These are phyloP conservation scores for Gymnothorax reevesii DNA, from an alignment of 2,797 vertebrate species.

Conservation along the genomic window DNA sequence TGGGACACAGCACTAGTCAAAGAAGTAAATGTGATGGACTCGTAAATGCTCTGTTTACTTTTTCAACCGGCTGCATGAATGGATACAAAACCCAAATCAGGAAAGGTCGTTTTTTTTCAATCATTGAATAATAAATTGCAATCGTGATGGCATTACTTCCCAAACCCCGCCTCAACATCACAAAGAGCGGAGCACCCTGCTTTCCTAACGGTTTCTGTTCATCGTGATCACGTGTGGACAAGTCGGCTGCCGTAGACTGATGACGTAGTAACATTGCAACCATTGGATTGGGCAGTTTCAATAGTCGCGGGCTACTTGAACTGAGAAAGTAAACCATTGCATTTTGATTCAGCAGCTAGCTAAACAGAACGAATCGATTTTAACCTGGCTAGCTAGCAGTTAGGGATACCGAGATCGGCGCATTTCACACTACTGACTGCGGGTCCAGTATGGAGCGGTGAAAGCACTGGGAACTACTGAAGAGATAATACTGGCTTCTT, in stretches of 20 bases:
- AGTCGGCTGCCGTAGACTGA: slow-evolving; percentile 43
- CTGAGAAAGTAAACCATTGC: slow-evolving; percentile 55
- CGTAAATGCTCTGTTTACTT: neutral
- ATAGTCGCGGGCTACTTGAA: slow-evolving; percentile 99
- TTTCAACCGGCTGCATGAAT: neutral
- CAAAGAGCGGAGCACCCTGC: slow-evolving; percentile 33
- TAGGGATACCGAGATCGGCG: neutral
- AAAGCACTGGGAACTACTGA: neutral
- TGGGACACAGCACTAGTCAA: no score
- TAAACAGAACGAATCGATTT: neutral
- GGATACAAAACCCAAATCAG: neutral
- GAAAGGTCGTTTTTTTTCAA: no score
- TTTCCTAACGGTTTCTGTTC: slow-evolving; percentile 41
- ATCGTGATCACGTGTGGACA: slow-evolving; percentile 22
- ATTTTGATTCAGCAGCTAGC: slow-evolving; percentile 34
- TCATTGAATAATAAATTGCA: neutral
- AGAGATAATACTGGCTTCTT: neutral
- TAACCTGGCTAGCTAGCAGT: neutral
- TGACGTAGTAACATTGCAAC: slow-evolving; percentile 42
- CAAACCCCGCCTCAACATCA: slow-evolving; percentile 36
- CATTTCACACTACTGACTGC: neutral
- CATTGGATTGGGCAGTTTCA: slow-evolving; percentile 88
- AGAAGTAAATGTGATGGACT: no score
- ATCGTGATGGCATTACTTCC: neutral
- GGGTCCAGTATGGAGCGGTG: slow-evolving; percentile 8